Percentiles rank a stretch among this genome's conserved stretches.
Conservation (phyloP, 2,797 vertebrate genomes). For the Anguilla obscura region DNA sequence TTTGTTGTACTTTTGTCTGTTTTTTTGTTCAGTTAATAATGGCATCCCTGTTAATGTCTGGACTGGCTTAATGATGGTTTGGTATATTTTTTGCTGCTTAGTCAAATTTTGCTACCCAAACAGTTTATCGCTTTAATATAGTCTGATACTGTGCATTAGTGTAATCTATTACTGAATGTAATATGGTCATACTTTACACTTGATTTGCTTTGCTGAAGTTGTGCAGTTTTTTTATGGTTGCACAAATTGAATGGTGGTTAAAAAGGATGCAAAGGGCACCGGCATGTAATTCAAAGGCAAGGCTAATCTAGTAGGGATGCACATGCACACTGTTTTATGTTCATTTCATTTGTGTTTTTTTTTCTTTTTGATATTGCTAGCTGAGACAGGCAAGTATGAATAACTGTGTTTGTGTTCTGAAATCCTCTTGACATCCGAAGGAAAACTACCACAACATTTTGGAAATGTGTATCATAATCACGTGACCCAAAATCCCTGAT, state of each 20-base stretch:
- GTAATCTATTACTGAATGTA: neutral
- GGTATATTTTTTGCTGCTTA: neutral
- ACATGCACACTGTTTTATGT: slow-evolving; percentile 27
- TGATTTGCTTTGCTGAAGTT: neutral
- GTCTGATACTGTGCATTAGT: neutral
- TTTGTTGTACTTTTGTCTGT: neutral
- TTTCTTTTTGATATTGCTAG: slow-evolving; percentile 65
- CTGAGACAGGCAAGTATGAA: slow-evolving; percentile 74
- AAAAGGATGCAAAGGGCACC: neutral
- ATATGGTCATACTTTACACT: neutral
- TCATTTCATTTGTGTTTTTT: slow-evolving; percentile 50
- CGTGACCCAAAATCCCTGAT: neutral
- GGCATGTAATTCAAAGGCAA: neutral
- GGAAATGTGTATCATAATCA: neutral
- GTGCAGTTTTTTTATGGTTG: neutral
- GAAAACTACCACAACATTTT: neutral
- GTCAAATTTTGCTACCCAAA: neutral
- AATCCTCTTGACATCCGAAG: neutral
- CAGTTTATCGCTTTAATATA: neutral
- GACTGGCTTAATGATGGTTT: no score
- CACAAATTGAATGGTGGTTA: neutral
- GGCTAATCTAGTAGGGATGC: neutral
- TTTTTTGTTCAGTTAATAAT: neutral
- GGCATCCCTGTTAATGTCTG: no score
- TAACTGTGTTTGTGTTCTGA: slow-evolving; percentile 11